Conservation (phyloP, 2,797 vertebrate genomes). For the Squalus acanthias region DNA sequence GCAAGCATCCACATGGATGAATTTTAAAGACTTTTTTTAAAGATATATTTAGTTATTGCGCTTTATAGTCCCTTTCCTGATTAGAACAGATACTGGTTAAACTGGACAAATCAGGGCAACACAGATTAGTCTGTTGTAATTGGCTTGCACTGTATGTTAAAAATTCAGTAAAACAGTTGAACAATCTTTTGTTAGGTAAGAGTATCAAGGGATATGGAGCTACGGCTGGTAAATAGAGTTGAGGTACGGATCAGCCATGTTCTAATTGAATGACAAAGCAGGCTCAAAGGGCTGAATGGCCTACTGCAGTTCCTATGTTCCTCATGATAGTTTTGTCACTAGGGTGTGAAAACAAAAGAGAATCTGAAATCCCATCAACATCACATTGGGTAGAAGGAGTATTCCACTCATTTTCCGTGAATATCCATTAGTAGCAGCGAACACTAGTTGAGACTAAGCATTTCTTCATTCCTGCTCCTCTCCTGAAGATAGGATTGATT, state of each 20-base stretch:
- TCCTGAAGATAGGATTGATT: not conserved
- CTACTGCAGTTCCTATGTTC: not conserved
- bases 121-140: not conserved
- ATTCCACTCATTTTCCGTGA: not conserved
- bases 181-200: not conserved
- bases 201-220: not conserved
- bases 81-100: not conserved
- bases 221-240: not conserved
- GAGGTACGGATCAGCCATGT: not conserved
- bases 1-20: not conserved
- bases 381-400: not conserved
- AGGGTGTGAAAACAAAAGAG: not conserved
- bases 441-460: no score
- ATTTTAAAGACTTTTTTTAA: not conserved
- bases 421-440: not conserved
- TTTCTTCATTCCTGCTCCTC: not conserved
- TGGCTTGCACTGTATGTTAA: not conserved
- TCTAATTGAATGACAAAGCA: not conserved
- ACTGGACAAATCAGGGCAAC: not conserved
- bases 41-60: not conserved
- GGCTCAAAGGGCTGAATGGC: not conserved
- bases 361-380: not conserved
- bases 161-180: not conserved
- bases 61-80: not conserved
- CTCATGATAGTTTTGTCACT: not conserved